Evolutionary conservation across 2,113 vertebrate species (phyloP).

Genomic region (Tilapia sparmanii): DNA sequence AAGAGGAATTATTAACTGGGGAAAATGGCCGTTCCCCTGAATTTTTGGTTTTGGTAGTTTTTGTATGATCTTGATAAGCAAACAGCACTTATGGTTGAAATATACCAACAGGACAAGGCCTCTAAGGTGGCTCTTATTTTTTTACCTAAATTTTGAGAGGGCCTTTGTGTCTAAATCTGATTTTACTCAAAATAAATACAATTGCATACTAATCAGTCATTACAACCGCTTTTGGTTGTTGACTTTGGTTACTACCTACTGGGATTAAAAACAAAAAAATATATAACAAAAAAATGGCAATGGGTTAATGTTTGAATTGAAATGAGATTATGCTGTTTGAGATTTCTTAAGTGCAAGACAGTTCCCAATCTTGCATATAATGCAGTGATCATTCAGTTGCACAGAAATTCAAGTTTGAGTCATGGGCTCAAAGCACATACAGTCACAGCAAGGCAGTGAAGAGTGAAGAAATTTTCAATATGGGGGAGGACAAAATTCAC

Average conservation of each 20-base stretch:
- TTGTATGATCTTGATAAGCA: not conserved
- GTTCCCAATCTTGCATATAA: not conserved
- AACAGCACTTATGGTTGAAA: not conserved
- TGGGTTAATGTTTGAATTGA: not conserved
- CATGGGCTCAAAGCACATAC: not conserved
- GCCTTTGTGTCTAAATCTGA: not conserved
- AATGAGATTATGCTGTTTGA: not conserved
- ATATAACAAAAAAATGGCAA: not conserved
- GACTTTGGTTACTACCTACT: not conserved
- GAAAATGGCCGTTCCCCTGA: not conserved
- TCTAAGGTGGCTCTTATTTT: not conserved
- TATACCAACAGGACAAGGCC: not conserved
- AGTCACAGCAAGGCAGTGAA: not conserved
- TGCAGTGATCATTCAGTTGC: not conserved
- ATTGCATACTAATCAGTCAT: not conserved
- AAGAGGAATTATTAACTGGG: not conserved
- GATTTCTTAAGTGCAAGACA: not conserved
- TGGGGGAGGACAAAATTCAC: not conserved
- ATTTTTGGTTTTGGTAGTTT: not conserved
- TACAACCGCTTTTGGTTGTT: not conserved
- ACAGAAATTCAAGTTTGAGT: not conserved
- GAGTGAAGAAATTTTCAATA: not conserved
- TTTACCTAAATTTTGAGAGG: not conserved
- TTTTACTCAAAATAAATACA: not conserved
- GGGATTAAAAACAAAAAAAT: not conserved